These are phyloP conservation scores for Oscheius sp. DNA, from an alignment of 2,888 invertebrate genomes.

Conservation along the genomic window DNA sequence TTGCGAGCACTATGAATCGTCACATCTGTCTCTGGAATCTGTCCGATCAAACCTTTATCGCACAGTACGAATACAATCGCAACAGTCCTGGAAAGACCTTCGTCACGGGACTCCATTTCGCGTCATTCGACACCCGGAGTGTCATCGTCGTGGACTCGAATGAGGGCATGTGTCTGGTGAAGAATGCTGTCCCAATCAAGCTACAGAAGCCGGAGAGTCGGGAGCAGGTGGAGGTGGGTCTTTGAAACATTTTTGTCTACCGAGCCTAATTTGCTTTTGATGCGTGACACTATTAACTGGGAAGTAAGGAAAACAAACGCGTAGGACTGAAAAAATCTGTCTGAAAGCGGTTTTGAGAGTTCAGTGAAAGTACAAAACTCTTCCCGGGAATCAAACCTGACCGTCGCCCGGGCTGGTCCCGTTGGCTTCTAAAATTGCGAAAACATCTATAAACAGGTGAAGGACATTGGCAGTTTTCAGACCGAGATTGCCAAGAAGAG, in stretches of 20 bases:
- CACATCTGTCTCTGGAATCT: constrained; percentile 23
- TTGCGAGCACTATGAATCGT: constrained; percentile 11
- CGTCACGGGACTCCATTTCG: constrained; percentile 50
- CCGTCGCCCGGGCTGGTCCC: too few relatives aligned
- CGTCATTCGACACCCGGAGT: constrained; percentile 43
- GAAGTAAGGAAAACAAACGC: too few relatives aligned
- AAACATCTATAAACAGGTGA: background rate
- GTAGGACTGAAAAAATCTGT: too few relatives aligned
- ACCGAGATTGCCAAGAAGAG: background rate
- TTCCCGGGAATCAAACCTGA: too few relatives aligned
- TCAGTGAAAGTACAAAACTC: too few relatives aligned
- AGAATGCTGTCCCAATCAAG: constrained; percentile 20
- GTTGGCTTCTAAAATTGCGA: too few relatives aligned
- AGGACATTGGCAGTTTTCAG: constrained; percentile 3
- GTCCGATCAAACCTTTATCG: background rate
- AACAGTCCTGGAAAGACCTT: constrained; percentile 39
- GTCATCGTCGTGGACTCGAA: constrained; percentile 54
- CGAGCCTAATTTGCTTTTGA: too few relatives aligned
- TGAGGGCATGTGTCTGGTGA: constrained; percentile 34
- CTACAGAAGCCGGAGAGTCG: too few relatives aligned
- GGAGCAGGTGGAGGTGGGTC: background rate
- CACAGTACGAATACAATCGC: constrained; percentile 35
- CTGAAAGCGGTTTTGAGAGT: too few relatives aligned
- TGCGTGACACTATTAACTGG: too few relatives aligned
- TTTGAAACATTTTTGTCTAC: background rate